These are phyloP conservation scores for Limosa lapponica DNA, from an alignment of 2,797 vertebrate genomes.

Conservation along the genomic window DNA sequence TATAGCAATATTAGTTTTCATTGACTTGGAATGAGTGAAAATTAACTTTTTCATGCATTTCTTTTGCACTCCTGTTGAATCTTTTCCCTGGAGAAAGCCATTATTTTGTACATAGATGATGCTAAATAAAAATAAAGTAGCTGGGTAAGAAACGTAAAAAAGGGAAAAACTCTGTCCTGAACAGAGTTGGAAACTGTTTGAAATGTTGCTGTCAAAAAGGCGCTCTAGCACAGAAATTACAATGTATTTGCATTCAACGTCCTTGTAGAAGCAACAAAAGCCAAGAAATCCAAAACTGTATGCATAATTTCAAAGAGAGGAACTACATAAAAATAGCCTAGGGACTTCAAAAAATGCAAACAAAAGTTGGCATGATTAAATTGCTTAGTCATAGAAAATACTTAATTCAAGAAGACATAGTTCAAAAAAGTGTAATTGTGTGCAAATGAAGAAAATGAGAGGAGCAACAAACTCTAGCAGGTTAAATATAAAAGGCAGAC, in stretches of 20 bases:
- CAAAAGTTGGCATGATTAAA: background rate
- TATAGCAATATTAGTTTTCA: background rate
- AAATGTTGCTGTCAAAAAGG: background rate
- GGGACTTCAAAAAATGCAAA: background rate
- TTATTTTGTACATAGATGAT: background rate
- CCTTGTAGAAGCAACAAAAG: background rate
- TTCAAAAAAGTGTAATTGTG: background rate
- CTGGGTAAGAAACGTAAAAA: background rate
- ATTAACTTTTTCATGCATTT: background rate
- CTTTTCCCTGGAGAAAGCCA: background rate
- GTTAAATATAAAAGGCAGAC: background rate
- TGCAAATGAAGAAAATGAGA: background rate
- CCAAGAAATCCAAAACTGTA: background rate
- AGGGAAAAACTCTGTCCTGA: background rate
- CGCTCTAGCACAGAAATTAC: background rate
- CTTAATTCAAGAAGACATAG: background rate
- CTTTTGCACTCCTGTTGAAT: background rate
- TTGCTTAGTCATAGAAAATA: conserved; percentile 16
- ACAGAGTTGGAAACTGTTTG: background rate
- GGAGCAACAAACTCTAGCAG: background rate
- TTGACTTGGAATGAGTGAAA: background rate
- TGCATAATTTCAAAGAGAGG: background rate
- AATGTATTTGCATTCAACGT: background rate
- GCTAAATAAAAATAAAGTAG: background rate
- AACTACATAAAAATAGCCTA: background rate